phyloP scores from a whole-genome alignment of 2,797 vertebrate species.

The Chiloscyllium punctatum region DNA sequence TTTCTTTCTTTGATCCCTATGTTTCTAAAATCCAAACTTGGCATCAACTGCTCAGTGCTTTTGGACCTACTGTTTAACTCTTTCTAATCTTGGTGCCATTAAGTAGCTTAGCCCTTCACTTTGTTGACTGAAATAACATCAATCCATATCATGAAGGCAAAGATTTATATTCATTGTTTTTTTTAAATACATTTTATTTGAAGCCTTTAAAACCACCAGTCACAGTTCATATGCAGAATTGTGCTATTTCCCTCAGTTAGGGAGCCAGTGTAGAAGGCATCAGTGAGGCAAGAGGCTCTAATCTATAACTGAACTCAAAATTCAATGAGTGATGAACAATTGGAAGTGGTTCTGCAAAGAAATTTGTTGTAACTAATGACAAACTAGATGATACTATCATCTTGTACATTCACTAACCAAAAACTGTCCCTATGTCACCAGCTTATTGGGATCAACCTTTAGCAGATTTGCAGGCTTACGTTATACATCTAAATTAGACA shows the following conservation, averaged over 20 bases:
- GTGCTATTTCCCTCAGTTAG: neutral
- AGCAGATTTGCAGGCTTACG: no score
- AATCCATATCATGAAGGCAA: neutral
- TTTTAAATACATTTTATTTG: constrained; percentile 30
- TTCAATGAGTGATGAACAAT: neutral
- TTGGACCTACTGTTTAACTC: neutral
- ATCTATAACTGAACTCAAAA: neutral
- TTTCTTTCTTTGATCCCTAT: neutral
- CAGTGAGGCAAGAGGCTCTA: neutral
- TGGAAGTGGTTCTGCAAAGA: neutral
- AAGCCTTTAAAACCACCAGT: constrained; percentile 3
- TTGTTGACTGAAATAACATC: neutral
- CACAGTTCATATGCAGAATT: no score
- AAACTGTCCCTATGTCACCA: neutral
- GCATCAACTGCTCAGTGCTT: neutral
- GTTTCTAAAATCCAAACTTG: neutral
- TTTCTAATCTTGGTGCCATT: neutral
- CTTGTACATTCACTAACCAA: neutral
- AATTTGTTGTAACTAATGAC: neutral
- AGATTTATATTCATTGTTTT: neutral
- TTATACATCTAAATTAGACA: neutral
- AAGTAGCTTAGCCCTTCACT: neutral
- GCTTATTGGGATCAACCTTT: neutral
- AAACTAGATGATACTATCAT: neutral
- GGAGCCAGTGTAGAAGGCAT: neutral